A percentile compares a stretch with the other conserved stretches of the same genome.
These are phyloP conservation scores for Onychomys torridus DNA, from an alignment of 2,797 vertebrate genomes.

Conservation along the genomic window DNA sequence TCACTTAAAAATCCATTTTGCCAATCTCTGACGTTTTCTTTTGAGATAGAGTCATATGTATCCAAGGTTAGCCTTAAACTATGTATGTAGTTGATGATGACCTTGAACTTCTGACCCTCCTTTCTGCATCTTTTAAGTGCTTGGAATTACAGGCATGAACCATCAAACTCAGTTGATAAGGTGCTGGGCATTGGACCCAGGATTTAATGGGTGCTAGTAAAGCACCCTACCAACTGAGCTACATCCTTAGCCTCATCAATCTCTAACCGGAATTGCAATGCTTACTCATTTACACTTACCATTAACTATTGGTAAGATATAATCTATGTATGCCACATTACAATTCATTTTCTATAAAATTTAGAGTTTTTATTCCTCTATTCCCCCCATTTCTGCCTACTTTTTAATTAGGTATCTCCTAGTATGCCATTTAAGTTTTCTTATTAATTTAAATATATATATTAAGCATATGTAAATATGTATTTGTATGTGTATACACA, in stretches of 20 bases:
- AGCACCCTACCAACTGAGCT: background rate
- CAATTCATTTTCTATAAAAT: background rate
- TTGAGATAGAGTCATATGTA: background rate
- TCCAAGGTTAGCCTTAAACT: background rate
- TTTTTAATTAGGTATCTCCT: conserved; percentile 31
- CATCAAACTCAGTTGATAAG: background rate
- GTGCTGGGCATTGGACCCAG: background rate
- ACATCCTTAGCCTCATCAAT: background rate
- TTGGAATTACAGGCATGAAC: background rate
- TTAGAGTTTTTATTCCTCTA: conserved; percentile 15
- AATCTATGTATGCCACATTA: background rate
- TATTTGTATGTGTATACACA: background rate
- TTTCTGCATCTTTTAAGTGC: background rate
- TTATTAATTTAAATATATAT: conserved; percentile 31
- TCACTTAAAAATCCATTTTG: background rate
- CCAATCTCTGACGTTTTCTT: background rate
- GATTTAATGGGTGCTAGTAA: background rate
- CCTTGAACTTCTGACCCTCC: background rate
- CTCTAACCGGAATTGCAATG: background rate
- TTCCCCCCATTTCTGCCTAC: background rate
- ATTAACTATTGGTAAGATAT: conserved; percentile 16
- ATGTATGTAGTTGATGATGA: background rate
- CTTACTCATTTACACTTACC: conserved; percentile 41
- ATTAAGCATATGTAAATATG: background rate
- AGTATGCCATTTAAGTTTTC: background rate